Evolutionary conservation across 1,140 invertebrate species (phyloP).

Genomic region (Cyphomyrmex costatus): DNA sequence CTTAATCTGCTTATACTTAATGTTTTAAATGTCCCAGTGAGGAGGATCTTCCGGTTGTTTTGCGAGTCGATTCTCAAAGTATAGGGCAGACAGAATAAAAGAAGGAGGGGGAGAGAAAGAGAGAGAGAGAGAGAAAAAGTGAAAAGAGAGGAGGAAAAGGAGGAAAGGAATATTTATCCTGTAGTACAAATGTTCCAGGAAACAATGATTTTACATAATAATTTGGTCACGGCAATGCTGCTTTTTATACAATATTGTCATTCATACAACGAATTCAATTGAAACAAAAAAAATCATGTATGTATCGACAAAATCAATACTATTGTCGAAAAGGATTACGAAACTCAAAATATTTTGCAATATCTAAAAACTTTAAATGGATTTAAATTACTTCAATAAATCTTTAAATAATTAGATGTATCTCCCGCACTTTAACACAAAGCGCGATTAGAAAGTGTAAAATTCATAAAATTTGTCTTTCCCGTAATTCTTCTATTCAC

Average conservation of each 20-base stretch:
- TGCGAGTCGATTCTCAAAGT: conserved; percentile 27
- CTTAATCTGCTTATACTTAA: conserved; percentile 77
- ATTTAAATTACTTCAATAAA: not conserved
- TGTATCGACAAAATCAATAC: not conserved
- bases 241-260: not conserved
- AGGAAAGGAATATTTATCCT: conserved; percentile 2
- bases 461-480: not conserved
- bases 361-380: not conserved
- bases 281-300: not conserved
- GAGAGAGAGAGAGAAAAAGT: not conserved
- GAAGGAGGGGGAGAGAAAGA: too few relatives aligned
- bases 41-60: conserved; percentile 44
- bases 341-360: not conserved
- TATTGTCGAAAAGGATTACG: not conserved
- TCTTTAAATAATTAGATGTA: not conserved
- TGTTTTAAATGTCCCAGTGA: conserved; percentile 57
- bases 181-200: conserved; percentile 21
- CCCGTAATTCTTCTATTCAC: not conserved
- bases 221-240: not conserved
- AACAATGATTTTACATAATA: not conserved
- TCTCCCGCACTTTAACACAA: not conserved
- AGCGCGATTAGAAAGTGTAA: not conserved
- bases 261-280: not conserved
- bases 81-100: not conserved
- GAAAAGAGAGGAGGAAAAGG: not conserved